phyloP scores from a whole-genome alignment of 1,140 invertebrate species.

The Magallana angulata region DNA sequence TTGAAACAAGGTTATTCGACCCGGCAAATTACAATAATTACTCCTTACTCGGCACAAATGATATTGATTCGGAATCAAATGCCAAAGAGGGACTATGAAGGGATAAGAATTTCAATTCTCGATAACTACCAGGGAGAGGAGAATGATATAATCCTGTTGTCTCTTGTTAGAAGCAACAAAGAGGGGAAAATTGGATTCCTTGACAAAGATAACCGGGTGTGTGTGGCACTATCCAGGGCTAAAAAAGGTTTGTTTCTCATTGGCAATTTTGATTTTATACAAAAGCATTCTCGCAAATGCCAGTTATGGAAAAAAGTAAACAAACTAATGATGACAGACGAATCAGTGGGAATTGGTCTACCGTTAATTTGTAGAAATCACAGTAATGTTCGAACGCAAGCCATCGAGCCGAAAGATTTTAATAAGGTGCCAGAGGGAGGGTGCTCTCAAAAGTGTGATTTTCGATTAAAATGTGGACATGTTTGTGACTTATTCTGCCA shows the following conservation, averaged over 20 bases:
- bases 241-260: constrained; percentile 85
- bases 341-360: constrained; percentile 63
- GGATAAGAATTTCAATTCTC: constrained; percentile 83
- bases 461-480: constrained; percentile 74
- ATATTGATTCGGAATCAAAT: constrained; percentile 69
- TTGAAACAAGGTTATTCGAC: constrained; percentile 76
- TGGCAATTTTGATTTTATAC: constrained; percentile 85
- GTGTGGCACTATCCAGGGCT: constrained; percentile 90
- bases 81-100: constrained; percentile 67
- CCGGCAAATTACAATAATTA: constrained; percentile 78
- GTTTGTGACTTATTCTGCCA: constrained; percentile 69
- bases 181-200: constrained; percentile 88
- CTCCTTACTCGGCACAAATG: constrained; percentile 78
- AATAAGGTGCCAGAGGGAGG: constrained; percentile 75
- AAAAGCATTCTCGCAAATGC: constrained; percentile 82
- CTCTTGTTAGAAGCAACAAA: constrained; percentile 87
- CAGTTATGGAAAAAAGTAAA: constrained; percentile 82
- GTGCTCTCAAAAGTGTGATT: constrained; percentile 73
- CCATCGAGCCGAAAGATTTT: constrained; percentile 70
- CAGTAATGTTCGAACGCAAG: constrained; percentile 60
- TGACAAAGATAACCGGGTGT: constrained; percentile 87
- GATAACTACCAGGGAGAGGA: constrained; percentile 90
- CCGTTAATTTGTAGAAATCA: constrained; percentile 78
- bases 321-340: constrained; percentile 4
- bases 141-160: constrained; percentile 90